A percentile compares a stretch with the other conserved stretches of the same genome.
phyloP scores from a whole-genome alignment of 2,797 vertebrate genomes.

The Lophotriccus pileatus region DNA sequence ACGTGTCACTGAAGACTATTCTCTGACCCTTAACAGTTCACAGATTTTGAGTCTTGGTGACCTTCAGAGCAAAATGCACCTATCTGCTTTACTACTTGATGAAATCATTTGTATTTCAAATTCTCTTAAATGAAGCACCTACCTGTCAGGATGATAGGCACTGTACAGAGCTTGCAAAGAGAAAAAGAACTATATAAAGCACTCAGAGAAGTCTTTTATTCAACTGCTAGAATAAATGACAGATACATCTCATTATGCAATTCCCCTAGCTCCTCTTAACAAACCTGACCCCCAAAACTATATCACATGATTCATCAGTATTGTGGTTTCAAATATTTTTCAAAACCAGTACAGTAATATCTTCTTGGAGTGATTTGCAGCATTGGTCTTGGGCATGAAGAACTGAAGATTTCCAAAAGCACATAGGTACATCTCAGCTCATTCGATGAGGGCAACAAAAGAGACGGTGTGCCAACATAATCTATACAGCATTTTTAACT shows the following conservation, averaged over 20 bases:
- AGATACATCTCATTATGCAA: constrained; percentile 32
- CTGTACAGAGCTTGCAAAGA: constrained; percentile 9
- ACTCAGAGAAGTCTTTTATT: constrained; percentile 42
- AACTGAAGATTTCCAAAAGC: not conserved
- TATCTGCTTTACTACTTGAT: constrained; percentile 39
- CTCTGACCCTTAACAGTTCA: not conserved
- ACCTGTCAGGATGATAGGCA: constrained; percentile 57
- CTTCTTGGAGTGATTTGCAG: not conserved
- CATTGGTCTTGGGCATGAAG: not conserved
- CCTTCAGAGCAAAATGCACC: constrained; percentile 22
- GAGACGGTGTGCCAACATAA: not conserved
- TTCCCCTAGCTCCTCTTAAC: constrained; percentile 26
- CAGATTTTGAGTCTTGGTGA: not conserved
- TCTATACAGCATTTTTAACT: not conserved
- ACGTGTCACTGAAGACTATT: not conserved
- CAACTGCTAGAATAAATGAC: constrained; percentile 35
- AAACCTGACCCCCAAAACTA: constrained; percentile 12
- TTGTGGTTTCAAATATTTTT: not conserved
- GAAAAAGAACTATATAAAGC: constrained; percentile 42
- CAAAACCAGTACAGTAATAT: not conserved
- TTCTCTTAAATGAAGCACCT: constrained; percentile 21
- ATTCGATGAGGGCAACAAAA: not conserved
- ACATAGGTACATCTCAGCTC: not conserved
- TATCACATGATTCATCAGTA: constrained; percentile 15
- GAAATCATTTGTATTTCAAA: constrained; percentile 57